phyloP scores from a whole-genome alignment of 2,113 vertebrate species.

The Vimba vimba region DNA sequence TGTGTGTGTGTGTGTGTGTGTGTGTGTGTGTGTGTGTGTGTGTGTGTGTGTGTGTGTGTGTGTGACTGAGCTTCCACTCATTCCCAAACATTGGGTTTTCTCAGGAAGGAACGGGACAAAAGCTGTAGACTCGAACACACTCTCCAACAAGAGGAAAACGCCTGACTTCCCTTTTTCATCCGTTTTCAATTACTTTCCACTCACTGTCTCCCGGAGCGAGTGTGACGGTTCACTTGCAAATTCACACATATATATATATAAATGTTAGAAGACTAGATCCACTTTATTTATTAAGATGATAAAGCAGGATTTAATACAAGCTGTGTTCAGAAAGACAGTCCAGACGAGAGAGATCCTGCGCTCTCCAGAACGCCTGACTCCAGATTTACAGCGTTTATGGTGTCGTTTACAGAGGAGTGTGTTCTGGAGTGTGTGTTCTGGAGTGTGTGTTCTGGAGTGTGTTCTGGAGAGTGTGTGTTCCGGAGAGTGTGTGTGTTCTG shows the following conservation, averaged over 20 bases:
- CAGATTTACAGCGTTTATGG: too few relatives aligned
- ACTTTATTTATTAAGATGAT: too few relatives aligned
- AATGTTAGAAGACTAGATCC: not conserved
- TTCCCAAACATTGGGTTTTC: conserved; percentile 64
- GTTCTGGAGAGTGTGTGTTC: not conserved
- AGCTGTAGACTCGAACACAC: conserved; percentile 62
- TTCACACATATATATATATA: not conserved
- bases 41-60: too few relatives aligned
- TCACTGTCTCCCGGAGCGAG: not conserved
- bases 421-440: too few relatives aligned
- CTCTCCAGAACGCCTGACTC: too few relatives aligned
- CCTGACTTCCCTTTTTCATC: conserved; percentile 44
- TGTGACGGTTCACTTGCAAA: not conserved
- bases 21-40: too few relatives aligned
- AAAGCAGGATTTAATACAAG: too few relatives aligned
- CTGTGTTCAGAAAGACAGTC: too few relatives aligned
- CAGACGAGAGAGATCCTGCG: too few relatives aligned
- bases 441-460: too few relatives aligned
- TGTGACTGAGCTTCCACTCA: conserved; percentile 36
- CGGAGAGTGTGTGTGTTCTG: not conserved
- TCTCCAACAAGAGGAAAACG: conserved; percentile 41
- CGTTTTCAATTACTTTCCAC: conserved; percentile 42
- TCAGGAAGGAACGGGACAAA: conserved; percentile 73
- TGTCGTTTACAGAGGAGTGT: too few relatives aligned
- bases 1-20: too few relatives aligned